phyloP scores from a whole-genome alignment of 1,140 invertebrate genomes.

The Leptinotarsa defecta region DNA sequence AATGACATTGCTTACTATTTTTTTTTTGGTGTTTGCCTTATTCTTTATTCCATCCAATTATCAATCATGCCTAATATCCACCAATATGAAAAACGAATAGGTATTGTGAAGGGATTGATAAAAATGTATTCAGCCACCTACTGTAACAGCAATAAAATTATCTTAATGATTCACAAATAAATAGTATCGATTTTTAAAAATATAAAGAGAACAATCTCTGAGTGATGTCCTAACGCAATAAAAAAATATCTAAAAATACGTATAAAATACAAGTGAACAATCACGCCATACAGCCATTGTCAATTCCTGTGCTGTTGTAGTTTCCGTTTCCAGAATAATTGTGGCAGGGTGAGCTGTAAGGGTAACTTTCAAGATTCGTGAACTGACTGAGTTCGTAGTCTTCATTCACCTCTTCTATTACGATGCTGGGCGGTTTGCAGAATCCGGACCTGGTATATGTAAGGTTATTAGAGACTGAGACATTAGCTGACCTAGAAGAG shows the following conservation, averaged over 20 bases:
- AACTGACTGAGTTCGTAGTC: conserved; percentile 45
- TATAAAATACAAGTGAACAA: background rate
- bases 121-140: background rate
- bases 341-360: conserved; percentile 49
- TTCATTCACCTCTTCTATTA: conserved; percentile 50
- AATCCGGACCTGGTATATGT: conserved; percentile 40
- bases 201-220: background rate
- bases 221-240: background rate
- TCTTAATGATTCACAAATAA: background rate
- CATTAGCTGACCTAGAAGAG: conserved; percentile 38
- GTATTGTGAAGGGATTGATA: too few relatives aligned
- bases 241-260: background rate
- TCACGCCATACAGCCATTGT: conserved; percentile 56
- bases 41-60: too few relatives aligned
- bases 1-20: too few relatives aligned
- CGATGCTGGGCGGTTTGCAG: conserved; percentile 49
- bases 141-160: background rate
- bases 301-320: conserved; percentile 46
- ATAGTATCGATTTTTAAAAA: background rate
- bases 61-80: too few relatives aligned
- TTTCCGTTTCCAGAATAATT: conserved; percentile 48
- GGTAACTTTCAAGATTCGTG: conserved; percentile 49
- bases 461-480: conserved; percentile 35
- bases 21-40: too few relatives aligned
- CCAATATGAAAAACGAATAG: too few relatives aligned